A percentile compares a stretch with the other conserved stretches of the same genome.
These are phyloP conservation scores for Hirtodrosophila duncani DNA, from an alignment of 2,888 invertebrate genomes.

Conservation along the genomic window DNA sequence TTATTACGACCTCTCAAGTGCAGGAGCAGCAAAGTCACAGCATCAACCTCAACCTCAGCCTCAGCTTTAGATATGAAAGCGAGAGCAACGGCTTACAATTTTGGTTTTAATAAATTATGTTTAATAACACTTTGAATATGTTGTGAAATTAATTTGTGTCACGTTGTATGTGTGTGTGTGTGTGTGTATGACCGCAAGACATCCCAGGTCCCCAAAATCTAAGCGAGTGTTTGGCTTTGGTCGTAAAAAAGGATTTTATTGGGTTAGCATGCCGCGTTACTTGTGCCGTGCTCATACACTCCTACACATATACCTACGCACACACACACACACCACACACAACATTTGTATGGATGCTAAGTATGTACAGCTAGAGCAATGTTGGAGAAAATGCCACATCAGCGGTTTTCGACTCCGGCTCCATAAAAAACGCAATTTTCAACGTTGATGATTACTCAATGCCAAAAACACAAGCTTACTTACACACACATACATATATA, in stretches of 20 bases:
- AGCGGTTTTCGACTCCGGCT: constrained; percentile 53
- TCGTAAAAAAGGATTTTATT: constrained; percentile 71
- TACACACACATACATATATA: constrained; percentile 13
- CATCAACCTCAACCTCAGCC: constrained; percentile 1
- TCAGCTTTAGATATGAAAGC: constrained; percentile 10
- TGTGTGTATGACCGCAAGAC: constrained; percentile 44
- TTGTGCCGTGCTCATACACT: constrained; percentile 50
- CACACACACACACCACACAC: constrained; percentile 2
- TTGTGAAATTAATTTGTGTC: constrained; percentile 71
- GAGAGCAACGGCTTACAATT: constrained; percentile 40
- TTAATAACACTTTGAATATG: constrained; percentile 74
- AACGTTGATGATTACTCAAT: constrained; percentile 72
- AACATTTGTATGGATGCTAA: constrained; percentile 28
- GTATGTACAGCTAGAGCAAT: constrained; percentile 29
- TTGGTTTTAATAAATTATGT: constrained; percentile 75
- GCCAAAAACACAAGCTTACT: constrained; percentile 54
- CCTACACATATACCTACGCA: constrained; percentile 22
- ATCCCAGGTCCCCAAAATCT: constrained; percentile 6
- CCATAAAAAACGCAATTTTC: constrained; percentile 71
- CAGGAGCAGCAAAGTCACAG: constrained; percentile 15
- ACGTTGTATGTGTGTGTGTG: constrained; percentile 24
- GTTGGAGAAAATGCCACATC: constrained; percentile 49
- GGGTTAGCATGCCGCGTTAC: constrained; percentile 61
- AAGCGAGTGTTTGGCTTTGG: constrained; percentile 29
- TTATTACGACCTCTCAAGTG: constrained; percentile 52